A percentile compares a stretch with the other conserved stretches of the same genome.
Conservation (phyloP, 2,797 vertebrate species). For the Otus scops region DNA sequence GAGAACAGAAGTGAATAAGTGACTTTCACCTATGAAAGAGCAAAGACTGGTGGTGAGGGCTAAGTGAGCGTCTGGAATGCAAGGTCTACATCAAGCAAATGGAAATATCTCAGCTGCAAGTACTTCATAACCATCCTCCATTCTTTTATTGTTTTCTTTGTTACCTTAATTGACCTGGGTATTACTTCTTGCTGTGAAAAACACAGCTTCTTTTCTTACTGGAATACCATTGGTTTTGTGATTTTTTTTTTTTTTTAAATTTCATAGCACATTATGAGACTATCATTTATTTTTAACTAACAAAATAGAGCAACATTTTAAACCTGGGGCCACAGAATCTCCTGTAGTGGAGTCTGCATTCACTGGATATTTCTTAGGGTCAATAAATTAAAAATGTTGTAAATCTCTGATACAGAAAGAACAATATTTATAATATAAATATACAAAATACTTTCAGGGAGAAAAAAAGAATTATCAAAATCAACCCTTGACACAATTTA, state of each 20-base stretch:
- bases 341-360: neutral
- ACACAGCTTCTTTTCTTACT: neutral
- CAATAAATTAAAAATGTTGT: neutral
- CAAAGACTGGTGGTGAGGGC: neutral
- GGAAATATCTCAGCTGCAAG: neutral
- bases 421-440: neutral
- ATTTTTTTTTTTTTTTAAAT: neutral
- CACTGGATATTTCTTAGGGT: neutral
- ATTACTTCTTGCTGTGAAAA: neutral
- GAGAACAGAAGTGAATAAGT: neutral
- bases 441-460: neutral
- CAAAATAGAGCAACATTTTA: neutral
- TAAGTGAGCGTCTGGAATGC: neutral
- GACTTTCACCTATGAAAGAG: neutral
- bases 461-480: neutral
- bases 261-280: neutral
- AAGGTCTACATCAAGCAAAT: neutral
- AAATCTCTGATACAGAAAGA: neutral
- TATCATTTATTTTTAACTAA: neutral
- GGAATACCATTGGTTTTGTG: neutral
- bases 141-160: neutral
- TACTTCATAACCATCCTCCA: neutral
- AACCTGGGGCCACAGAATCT: neutral
- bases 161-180: neutral
- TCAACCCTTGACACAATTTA: neutral